phyloP scores from a whole-genome alignment of 2,113 vertebrate genomes.

The Mus spicilegus region DNA sequence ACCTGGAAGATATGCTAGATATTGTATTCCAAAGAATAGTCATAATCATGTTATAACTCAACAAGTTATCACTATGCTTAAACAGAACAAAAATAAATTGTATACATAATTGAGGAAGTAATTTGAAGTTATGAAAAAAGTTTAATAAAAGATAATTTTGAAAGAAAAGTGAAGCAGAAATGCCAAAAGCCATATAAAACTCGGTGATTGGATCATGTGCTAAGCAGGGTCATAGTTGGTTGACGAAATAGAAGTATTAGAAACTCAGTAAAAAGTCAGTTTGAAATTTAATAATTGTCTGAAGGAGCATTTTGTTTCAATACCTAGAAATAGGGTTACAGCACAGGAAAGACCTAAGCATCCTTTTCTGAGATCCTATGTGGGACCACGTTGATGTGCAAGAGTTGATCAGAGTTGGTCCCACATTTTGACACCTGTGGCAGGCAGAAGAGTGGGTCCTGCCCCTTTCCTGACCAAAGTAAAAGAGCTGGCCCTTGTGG shows the following conservation, averaged over 20 bases:
- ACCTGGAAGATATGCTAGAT: not conserved
- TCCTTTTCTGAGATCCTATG: not conserved
- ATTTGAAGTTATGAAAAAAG: not conserved
- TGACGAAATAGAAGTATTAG: too few species aligned
- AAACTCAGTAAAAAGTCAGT: not conserved
- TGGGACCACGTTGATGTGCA: not conserved
- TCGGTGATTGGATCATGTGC: not conserved
- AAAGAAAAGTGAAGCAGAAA: not conserved
- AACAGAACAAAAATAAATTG: not conserved
- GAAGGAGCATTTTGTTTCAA: not conserved
- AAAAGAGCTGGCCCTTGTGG: not conserved
- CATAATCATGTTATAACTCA: not conserved
- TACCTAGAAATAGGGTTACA: not conserved
- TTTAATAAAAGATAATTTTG: not conserved
- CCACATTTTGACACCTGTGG: too few species aligned
- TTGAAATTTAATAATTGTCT: not conserved
- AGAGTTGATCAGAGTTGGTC: not conserved
- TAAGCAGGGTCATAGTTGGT: not conserved
- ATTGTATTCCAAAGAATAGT: not conserved
- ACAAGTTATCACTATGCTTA: not conserved
- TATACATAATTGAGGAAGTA: not conserved
- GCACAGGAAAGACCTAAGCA: not conserved
- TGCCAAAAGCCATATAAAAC: not conserved
- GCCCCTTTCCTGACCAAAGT: not conserved
- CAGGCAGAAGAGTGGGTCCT: too few species aligned